These are phyloP conservation scores for Magallana ariakensis DNA, from an alignment of 1,140 invertebrate species.

Conservation along the genomic window DNA sequence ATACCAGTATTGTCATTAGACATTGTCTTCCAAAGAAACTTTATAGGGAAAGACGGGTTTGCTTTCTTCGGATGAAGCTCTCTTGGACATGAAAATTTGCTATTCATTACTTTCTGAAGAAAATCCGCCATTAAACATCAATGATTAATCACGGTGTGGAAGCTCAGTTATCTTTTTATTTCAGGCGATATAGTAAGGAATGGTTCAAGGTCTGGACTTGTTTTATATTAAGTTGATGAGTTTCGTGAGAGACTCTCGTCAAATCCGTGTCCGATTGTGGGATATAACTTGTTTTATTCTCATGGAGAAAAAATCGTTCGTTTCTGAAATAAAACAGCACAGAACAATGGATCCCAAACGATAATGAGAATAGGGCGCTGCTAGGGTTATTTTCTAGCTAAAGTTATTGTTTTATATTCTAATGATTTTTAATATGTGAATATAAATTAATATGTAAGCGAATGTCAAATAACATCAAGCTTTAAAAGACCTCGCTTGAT, in stretches of 20 bases:
- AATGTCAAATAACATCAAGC: too few species aligned
- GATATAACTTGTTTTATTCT: not conserved
- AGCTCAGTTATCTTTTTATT: not conserved
- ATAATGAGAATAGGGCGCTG: not conserved
- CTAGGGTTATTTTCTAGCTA: too few species aligned
- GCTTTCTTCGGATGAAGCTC: too few species aligned
- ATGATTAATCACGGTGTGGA: conserved; percentile 1
- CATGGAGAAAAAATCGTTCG: not conserved
- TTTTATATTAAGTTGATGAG: not conserved
- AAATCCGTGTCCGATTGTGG: not conserved
- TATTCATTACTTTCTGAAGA: not conserved
- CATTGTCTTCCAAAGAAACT: too few species aligned
- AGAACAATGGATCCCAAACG: not conserved
- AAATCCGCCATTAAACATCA: not conserved
- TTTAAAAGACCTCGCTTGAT: too few species aligned
- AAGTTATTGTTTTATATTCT: too few species aligned
- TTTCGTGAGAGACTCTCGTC: not conserved
- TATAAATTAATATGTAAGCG: too few species aligned
- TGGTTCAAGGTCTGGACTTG: not conserved
- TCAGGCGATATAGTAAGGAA: not conserved
- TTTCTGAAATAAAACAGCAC: not conserved
- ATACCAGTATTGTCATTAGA: too few species aligned
- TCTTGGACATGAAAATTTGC: not conserved
- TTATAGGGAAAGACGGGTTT: too few species aligned
- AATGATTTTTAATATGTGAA: too few species aligned